phyloP scores from a whole-genome alignment of 2,113 vertebrate species.

The Origma solitaria region DNA sequence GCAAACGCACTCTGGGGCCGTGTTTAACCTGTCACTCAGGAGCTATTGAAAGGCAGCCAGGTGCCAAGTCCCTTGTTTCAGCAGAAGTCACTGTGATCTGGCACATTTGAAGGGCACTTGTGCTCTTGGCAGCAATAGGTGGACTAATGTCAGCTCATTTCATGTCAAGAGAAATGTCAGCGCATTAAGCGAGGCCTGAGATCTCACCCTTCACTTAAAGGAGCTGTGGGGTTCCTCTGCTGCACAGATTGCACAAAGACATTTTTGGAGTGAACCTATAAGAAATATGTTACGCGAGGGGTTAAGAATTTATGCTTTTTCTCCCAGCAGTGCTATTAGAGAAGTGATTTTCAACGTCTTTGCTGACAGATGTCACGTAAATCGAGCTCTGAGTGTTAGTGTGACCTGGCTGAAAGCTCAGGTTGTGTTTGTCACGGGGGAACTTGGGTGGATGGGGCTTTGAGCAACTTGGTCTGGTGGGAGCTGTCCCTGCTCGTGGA shows the following conservation, averaged over 20 bases:
- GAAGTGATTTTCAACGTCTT: not conserved
- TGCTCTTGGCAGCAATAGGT: not conserved
- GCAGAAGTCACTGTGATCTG: not conserved
- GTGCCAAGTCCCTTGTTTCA: not conserved
- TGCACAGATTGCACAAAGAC: not conserved
- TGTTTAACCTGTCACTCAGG: not conserved
- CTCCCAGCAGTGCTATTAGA: not conserved
- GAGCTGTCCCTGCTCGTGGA: not conserved
- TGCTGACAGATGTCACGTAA: not conserved
- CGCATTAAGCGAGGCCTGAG: not conserved
- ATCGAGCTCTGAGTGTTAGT: not conserved
- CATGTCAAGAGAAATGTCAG: not conserved
- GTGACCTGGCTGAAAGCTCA: not conserved
- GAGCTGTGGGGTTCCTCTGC: not conserved
- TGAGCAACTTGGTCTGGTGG: not conserved
- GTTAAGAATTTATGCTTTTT: not conserved
- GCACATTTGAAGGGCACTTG: not conserved
- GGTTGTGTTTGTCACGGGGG: not conserved
- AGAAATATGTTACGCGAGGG: not conserved
- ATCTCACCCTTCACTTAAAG: not conserved
- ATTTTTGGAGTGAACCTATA: not conserved
- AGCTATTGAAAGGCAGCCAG: not conserved
- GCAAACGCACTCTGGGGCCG: not conserved
- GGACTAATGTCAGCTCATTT: not conserved
- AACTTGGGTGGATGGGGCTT: not conserved